Conservation (phyloP, 2,113 vertebrate genomes). For the Pangasianodon gigas region DNA sequence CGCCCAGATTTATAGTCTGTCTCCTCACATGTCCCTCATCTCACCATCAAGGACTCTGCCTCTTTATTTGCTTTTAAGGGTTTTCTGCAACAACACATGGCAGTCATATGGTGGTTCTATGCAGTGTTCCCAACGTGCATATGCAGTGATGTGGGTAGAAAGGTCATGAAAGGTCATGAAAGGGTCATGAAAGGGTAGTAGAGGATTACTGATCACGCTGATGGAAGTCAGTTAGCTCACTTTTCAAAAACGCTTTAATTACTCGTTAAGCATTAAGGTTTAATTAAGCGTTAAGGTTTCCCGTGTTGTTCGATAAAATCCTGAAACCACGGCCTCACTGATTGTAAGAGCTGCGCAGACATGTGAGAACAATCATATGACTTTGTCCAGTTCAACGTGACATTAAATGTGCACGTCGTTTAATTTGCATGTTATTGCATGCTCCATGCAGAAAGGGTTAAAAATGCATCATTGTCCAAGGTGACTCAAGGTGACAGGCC, state of each 20-base stretch:
- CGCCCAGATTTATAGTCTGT: neutral
- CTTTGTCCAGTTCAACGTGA: neutral
- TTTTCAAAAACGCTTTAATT: neutral
- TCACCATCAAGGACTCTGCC: neutral
- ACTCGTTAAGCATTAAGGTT: neutral
- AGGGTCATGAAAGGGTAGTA: constrained; percentile 23
- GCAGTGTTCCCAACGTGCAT: too few relatives aligned
- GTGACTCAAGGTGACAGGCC: constrained; percentile 87
- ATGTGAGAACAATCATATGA: neutral
- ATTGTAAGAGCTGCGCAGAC: neutral
- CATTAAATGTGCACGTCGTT: neutral
- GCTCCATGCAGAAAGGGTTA: constrained; percentile 75
- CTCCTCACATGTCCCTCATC: neutral
- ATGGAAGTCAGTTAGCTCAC: neutral
- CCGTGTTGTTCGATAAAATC: neutral
- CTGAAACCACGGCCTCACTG: neutral
- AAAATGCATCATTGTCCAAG: constrained; percentile 90
- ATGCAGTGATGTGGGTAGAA: neutral
- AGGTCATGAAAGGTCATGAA: constrained; percentile 14
- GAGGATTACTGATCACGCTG: neutral
- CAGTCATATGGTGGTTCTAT: neutral
- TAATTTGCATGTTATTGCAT: neutral
- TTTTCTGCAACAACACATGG: neutral
- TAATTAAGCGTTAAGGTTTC: neutral
- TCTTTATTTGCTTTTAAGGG: too few relatives aligned